Base-by-base conservation (phyloP, 2,888 invertebrate species). In the Zootermopsis nevadensis region DNA sequence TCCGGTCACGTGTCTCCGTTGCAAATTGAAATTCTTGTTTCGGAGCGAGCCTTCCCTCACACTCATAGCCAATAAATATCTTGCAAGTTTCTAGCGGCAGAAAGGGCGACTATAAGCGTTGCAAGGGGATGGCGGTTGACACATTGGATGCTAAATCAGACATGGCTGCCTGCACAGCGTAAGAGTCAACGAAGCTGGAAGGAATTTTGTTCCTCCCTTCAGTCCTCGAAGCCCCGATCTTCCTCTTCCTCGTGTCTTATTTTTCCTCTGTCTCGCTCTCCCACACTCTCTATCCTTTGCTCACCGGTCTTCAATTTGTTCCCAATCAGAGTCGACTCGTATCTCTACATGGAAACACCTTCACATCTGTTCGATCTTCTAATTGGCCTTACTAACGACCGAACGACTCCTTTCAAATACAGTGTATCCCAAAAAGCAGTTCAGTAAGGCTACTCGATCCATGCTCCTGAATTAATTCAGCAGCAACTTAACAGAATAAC, bases 1-100 rank as follows among this genome's bases (percentile, higher is more conserved):
- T 82, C 86, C 82, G 82, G 86, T 86, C 88, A 88, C 88, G 88
- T 83, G 83, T 84, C 83, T 84, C 82, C 85, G 66, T 80, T 80
- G 86, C 86, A 87, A 88, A 88, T 88, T 88, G 88, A 88, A 88
- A 88, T 88, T 88, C 88, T 87, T 87, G 87, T 87, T 87, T 87
- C 87, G 86, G 77, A 53, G 69, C 33, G 33, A 33, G 69, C 31
- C n/a, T 27, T 55, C 55, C 31, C 53, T 33, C 77, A 30, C 48
- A 15, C 53, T 27, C 72, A 80, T 33, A 6, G 10, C 33, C 69
- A 6, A 22, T 31, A 30, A 66, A 60, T 27, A 60, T 79, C 76
- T 74, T 35, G 19, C n/a, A n/a, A n/a, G n/a, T n/a, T n/a, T 74
- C 33, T 35, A 74, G 35, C 4, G 72, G 35, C 3, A 67, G 67